phyloP scores from a whole-genome alignment of 1,140 invertebrate species.

The Papilio glaucus region DNA sequence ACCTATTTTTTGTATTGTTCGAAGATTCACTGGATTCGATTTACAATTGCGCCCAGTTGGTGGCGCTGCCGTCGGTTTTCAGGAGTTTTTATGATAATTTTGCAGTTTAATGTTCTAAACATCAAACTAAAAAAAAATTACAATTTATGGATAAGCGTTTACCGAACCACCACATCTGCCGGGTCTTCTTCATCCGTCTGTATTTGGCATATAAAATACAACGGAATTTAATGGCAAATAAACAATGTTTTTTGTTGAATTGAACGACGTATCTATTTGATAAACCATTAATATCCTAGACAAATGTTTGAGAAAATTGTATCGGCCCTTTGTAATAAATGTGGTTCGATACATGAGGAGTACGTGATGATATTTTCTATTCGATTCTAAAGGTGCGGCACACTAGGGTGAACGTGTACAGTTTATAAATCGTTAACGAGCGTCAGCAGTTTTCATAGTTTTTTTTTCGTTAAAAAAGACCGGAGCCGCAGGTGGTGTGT shows the following conservation, averaged over 20 bases:
- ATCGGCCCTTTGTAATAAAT: constrained; percentile 11
- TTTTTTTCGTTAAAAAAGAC: constrained; percentile 45
- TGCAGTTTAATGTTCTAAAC: too few relatives aligned
- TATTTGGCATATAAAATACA: too few relatives aligned
- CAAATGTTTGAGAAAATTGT: constrained; percentile 29
- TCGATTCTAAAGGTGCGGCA: constrained; percentile 21
- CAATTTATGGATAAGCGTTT: too few relatives aligned
- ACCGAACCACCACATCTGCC: too few relatives aligned
- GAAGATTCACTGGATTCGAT: too few relatives aligned
- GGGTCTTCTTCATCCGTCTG: too few relatives aligned
- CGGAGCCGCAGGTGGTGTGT: constrained; percentile 64
- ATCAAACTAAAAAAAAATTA: too few relatives aligned
- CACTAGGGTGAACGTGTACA: constrained; percentile 15
- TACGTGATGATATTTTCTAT: constrained; percentile 31
- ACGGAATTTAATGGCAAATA: not conserved
- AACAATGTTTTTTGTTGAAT: not conserved
- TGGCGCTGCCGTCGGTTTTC: too few relatives aligned
- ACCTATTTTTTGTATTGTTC: too few relatives aligned
- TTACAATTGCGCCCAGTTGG: too few relatives aligned
- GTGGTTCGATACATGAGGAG: not conserved
- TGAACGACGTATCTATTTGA: not conserved
- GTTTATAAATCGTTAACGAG: constrained; percentile 42
- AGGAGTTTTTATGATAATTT: too few relatives aligned
- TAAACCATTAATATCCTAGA: constrained; percentile 12
- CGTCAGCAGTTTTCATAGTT: constrained; percentile 7